Evolutionary conservation across 2,113 vertebrate species (phyloP).

Genomic region (Okapia johnstoni): DNA sequence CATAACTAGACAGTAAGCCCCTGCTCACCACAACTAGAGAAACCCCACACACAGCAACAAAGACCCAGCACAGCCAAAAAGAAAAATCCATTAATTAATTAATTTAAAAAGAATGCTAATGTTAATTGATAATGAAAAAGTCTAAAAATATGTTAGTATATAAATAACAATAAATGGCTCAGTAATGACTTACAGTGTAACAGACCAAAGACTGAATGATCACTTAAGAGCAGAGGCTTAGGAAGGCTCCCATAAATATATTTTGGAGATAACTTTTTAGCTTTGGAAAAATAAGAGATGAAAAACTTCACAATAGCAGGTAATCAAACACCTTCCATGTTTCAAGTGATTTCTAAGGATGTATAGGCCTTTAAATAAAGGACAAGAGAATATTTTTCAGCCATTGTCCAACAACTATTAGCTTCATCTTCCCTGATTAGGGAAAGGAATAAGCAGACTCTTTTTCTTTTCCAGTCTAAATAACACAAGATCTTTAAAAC

Average conservation of each 20-base stretch:
- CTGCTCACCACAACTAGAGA: background rate
- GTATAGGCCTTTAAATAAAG: background rate
- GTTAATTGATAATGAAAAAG: background rate
- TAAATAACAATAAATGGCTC: background rate
- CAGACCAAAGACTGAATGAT: background rate
- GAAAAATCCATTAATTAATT: background rate
- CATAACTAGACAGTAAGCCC: background rate
- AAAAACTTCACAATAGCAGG: constrained; percentile 24
- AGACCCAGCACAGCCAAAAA: background rate
- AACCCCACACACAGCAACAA: background rate
- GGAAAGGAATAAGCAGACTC: constrained; percentile 54
- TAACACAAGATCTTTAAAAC: background rate
- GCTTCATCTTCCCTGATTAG: constrained; percentile 59
- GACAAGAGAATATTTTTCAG: constrained; percentile 56
- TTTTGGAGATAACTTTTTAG: constrained; percentile 3
- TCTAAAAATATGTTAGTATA: background rate
- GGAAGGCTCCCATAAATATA: constrained; percentile 3
- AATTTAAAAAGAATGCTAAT: background rate
- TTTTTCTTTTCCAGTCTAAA: background rate
- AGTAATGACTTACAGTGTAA: background rate
- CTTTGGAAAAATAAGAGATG: background rate
- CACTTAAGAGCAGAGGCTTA: background rate
- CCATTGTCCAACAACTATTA: constrained; percentile 8
- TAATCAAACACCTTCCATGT: constrained; percentile 52
- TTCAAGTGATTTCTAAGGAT: constrained; percentile 60